phyloP scores from a whole-genome alignment of 2,888 invertebrate species.

The Ernsta delagoae region DNA sequence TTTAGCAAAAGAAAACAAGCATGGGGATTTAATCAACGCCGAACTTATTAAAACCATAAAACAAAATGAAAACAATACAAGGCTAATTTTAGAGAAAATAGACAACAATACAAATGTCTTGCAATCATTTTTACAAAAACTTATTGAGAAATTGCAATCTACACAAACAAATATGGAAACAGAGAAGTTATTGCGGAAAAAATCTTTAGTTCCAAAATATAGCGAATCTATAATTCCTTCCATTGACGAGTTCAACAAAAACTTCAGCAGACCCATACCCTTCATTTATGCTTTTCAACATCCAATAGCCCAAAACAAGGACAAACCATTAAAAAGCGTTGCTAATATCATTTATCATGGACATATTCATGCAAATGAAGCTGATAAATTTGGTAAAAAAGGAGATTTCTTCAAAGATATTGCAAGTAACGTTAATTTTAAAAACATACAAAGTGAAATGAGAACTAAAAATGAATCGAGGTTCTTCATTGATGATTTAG shows the following conservation, averaged over 20 bases:
- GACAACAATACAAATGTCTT: slow-evolving; percentile 66
- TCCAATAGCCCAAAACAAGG: slow-evolving; percentile 10
- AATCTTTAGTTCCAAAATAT: not conserved
- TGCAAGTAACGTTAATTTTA: slow-evolving; percentile 1
- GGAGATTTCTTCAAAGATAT: not conserved
- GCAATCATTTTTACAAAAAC: slow-evolving; percentile 59
- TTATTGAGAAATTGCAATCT: slow-evolving; percentile 50
- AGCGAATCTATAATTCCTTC: not conserved
- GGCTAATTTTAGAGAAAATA: slow-evolving; percentile 65
- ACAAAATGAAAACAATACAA: slow-evolving; percentile 62
- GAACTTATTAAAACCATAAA: slow-evolving; percentile 55
- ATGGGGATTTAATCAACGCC: slow-evolving; percentile 42
- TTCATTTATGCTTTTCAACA: slow-evolving; percentile 45
- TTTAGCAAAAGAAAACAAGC: slow-evolving; percentile 30
- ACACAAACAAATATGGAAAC: slow-evolving; percentile 23
- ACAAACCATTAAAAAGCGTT: slow-evolving; percentile 11
- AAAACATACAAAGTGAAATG: not conserved
- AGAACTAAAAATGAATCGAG: not conserved
- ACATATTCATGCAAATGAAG: slow-evolving; percentile 13
- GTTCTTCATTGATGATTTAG: slow-evolving; percentile 31
- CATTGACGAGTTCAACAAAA: slow-evolving; percentile 19
- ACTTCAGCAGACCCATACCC: slow-evolving; percentile 40
- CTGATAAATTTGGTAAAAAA: not conserved
- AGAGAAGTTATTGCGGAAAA: not conserved
- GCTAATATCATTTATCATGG: slow-evolving; percentile 33